A percentile compares a stretch with the other conserved stretches of the same genome.
Evolutionary conservation across 2,797 vertebrate species (phyloP).

Genomic region (Bucorvus abyssinicus): DNA sequence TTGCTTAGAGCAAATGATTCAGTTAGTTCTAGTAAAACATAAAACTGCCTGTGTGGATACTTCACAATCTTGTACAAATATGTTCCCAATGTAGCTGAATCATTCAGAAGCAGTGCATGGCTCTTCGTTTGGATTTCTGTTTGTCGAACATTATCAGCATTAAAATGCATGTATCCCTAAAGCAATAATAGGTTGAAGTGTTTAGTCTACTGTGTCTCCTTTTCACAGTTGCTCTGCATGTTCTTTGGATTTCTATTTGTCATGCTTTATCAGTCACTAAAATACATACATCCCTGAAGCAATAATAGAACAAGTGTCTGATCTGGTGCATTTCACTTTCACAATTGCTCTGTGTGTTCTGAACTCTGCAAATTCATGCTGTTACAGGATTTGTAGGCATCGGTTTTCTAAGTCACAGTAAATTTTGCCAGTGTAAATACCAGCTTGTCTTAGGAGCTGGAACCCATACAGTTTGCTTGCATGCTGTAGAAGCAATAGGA

Average conservation of each 20-base stretch:
- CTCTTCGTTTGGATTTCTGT: neutral
- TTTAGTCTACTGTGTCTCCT: neutral
- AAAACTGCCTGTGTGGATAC: neutral
- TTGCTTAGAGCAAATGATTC: slow-evolving; percentile 4
- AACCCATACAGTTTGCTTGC: neutral
- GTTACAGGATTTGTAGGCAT: neutral
- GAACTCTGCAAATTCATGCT: neutral
- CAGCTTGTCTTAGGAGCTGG: neutral
- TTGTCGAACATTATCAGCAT: neutral
- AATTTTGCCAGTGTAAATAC: neutral
- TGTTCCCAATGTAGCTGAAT: neutral
- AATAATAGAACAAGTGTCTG: neutral
- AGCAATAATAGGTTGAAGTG: neutral
- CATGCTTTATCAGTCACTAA: neutral
- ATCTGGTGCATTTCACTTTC: slow-evolving; percentile 6
- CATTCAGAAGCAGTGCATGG: neutral
- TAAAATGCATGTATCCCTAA: neutral
- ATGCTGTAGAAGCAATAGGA: neutral
- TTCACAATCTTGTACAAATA: neutral
- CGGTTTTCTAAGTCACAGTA: neutral
- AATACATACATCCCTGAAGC: neutral
- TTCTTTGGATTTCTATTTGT: slow-evolving; percentile 23
- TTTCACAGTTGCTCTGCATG: neutral
- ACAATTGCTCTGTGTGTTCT: neutral
- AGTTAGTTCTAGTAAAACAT: neutral